These are phyloP conservation scores for Canis aureus DNA, from an alignment of 2,113 vertebrate species.

Conservation along the genomic window DNA sequence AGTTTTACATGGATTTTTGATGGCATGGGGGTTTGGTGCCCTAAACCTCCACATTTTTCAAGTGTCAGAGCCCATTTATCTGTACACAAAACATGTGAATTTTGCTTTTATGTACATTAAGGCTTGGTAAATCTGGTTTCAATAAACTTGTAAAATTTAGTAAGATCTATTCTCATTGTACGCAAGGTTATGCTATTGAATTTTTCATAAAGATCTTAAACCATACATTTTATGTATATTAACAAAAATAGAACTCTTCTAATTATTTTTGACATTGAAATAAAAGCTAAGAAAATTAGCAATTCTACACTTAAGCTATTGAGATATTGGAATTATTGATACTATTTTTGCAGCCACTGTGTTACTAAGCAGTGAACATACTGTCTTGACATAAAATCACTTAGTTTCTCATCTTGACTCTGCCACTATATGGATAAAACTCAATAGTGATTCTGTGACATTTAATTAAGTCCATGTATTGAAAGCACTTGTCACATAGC, in stretches of 20 bases:
- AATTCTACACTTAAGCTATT: background rate
- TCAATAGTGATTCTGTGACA: background rate
- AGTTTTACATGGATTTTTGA: background rate
- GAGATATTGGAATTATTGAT: background rate
- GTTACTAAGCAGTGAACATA: background rate
- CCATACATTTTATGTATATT: background rate
- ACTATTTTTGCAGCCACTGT: background rate
- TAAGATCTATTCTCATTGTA: background rate
- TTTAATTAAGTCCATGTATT: conserved; percentile 38
- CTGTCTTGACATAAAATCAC: background rate
- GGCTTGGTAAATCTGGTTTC: background rate
- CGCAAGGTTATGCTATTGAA: background rate
- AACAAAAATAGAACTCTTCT: background rate
- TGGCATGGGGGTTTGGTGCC: background rate
- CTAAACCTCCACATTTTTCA: background rate
- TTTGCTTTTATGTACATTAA: background rate
- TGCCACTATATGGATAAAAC: background rate
- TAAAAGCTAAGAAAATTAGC: background rate
- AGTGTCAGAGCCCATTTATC: background rate
- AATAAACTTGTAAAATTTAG: background rate
- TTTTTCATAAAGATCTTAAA: background rate
- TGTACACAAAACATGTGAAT: background rate
- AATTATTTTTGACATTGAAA: background rate
- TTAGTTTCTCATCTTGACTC: background rate
- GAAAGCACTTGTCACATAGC: background rate